These are phyloP conservation scores for Pyrgilauda ruficollis DNA, from an alignment of 2,113 vertebrate species.

Conservation along the genomic window DNA sequence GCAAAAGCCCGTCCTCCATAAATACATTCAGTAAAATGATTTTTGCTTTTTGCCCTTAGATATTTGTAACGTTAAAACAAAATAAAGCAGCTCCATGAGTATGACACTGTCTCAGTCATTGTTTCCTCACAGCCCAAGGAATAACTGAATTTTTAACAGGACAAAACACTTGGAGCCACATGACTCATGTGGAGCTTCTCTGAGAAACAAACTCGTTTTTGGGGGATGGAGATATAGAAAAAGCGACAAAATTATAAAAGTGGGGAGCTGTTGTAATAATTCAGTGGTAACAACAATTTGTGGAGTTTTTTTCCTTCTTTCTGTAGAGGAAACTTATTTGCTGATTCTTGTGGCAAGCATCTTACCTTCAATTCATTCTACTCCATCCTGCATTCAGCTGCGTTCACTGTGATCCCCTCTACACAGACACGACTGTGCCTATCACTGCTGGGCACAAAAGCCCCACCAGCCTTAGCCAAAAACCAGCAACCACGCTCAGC, in stretches of 20 bases:
- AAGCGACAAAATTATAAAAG: neutral
- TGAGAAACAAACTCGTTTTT: neutral
- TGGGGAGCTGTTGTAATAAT: neutral
- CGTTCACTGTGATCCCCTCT: neutral
- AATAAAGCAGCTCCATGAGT: neutral
- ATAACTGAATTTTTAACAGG: neutral
- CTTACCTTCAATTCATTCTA: neutral
- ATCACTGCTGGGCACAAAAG: neutral
- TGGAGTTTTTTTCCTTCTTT: neutral
- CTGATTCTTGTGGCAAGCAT: neutral
- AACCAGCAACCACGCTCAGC: neutral
- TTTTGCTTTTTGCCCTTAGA: neutral
- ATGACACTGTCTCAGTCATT: neutral
- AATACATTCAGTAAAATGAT: neutral
- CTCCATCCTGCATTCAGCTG: neutral
- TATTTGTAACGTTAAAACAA: neutral
- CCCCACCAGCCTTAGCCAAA: neutral
- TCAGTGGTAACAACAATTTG: neutral
- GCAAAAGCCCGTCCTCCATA: neutral
- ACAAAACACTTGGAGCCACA: neutral
- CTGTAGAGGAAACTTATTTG: neutral
- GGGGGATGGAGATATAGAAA: neutral
- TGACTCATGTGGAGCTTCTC: neutral
- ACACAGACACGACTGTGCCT: neutral
- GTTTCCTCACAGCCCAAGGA: neutral